Conservation (phyloP, 2,797 vertebrate species). For the Neopelma chrysocephalum region DNA sequence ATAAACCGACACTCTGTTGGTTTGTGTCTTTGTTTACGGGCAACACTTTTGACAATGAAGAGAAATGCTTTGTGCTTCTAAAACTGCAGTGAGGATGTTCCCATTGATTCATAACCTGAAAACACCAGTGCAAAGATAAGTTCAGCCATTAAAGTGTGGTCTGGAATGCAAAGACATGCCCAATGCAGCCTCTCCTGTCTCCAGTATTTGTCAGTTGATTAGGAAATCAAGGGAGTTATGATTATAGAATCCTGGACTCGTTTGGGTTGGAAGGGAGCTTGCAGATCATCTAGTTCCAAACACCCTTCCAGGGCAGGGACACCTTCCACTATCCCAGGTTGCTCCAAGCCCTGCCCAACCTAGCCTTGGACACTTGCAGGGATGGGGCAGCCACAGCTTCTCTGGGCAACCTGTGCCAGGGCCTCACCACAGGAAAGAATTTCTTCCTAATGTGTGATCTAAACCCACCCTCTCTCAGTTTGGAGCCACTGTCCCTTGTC, state of each 20-base stretch:
- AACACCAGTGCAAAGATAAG: neutral
- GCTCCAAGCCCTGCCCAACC: accelerated
- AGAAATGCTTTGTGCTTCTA: neutral
- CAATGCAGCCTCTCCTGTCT: neutral
- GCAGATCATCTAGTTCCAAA: neutral
- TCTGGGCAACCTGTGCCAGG: neutral
- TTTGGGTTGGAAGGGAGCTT: neutral
- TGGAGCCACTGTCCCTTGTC: neutral
- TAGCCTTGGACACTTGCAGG: neutral
- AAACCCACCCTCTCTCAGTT: neutral
- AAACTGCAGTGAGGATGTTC: neutral
- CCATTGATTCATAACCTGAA: neutral
- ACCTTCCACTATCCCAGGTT: accelerated
- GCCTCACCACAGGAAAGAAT: accelerated
- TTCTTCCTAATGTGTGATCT: neutral
- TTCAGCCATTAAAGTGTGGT: neutral
- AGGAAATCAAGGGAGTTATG: neutral
- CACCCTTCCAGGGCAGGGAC: neutral
- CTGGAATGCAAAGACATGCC: neutral
- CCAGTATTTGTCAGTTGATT: neutral
- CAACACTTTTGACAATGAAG: neutral
- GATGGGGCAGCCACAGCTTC: neutral
- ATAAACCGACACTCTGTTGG: too few species aligned
- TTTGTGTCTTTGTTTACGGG: too few species aligned
- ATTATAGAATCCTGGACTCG: neutral